A percentile compares a stretch with the other conserved stretches of the same genome.
Evolutionary conservation across 2,113 vertebrate genomes (phyloP).

Genomic region (Lichenostomus cassidix): DNA sequence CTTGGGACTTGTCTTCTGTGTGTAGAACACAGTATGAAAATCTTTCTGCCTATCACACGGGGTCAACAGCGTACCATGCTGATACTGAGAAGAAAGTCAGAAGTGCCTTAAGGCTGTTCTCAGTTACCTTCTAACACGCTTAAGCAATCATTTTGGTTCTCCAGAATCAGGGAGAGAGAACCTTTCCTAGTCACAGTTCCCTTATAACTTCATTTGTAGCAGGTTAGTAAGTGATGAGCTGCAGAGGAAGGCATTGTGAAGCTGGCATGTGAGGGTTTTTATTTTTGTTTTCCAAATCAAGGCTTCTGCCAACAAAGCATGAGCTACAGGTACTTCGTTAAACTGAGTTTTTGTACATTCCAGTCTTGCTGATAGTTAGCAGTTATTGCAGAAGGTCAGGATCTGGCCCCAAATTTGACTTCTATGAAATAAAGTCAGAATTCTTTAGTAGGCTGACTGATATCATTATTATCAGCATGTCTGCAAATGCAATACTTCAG

Average conservation of each 20-base stretch:
- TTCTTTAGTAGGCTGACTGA: not conserved
- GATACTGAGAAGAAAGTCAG: not conserved
- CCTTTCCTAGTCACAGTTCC: not conserved
- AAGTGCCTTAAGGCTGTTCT: not conserved
- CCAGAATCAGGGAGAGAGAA: not conserved
- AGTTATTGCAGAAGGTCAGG: not conserved
- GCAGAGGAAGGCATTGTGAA: not conserved
- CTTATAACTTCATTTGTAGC: not conserved
- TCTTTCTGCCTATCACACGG: not conserved
- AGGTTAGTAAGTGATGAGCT: not conserved
- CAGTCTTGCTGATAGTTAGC: not conserved
- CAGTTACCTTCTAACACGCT: not conserved
- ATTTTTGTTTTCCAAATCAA: not conserved
- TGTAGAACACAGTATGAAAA: not conserved
- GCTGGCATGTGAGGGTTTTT: accelerated
- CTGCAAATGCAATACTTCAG: not conserved
- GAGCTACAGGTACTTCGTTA: not conserved
- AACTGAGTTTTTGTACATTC: not conserved
- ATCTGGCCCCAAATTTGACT: not conserved
- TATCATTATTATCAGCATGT: not conserved
- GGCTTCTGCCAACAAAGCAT: not conserved
- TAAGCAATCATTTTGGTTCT: not conserved
- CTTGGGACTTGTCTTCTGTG: not conserved
- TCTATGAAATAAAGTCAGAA: not conserved
- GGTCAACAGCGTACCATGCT: not conserved